Base-by-base conservation (phyloP, 53 echinoderm and acorn worm species). In the Astropecten irregularis region DNA sequence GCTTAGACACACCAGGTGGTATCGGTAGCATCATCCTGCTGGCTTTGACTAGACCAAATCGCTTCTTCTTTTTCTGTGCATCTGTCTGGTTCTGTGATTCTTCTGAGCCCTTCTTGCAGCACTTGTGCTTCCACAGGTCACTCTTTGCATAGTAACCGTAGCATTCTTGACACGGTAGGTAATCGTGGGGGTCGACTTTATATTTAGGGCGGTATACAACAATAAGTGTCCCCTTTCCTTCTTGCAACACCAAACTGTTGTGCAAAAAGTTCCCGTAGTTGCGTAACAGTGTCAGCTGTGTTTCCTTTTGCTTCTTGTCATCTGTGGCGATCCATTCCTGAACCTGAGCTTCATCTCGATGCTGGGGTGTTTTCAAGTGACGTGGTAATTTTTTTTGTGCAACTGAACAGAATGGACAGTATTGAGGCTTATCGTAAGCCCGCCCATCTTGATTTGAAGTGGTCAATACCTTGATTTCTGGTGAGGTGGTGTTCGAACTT, bases 121-220 rank as follows among this genome's bases (percentile, higher is more conserved):
- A 70, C 15, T 35, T 79, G 55, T 88, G 92, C 66, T 88, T 91
- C 92, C 92, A 88, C 29, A 91, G 23, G 9, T 91, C 92, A 4
- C 18, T 15, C 64, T 92, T 92, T 1, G 82, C 73, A 61, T 49
- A 81, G 47, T 82, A 92, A 34, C 88, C 88, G 50, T 76, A 92
- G 51, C 85, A 84, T n/a, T 77, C 60, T 36, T 58, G 31, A 29
- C 88, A 92, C 37, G 85, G 92, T n/a, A 88, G 42, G 42, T 81
- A 92, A 52, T 88, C 92, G 26, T 70, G 8, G 9, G 79, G 58
- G 32, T 69, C 34, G 3, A 61, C 73, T 42, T 68, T 34, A 55
- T 79, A 71, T 4, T 29, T 18, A 32, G 90, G 86, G 49, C 90
- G 53, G 42, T 90, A 85, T 9, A 79, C 58, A 26, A 86, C 71